Evolutionary conservation across 2,113 vertebrate species (phyloP).

Genomic region (Pluvialis apricaria): DNA sequence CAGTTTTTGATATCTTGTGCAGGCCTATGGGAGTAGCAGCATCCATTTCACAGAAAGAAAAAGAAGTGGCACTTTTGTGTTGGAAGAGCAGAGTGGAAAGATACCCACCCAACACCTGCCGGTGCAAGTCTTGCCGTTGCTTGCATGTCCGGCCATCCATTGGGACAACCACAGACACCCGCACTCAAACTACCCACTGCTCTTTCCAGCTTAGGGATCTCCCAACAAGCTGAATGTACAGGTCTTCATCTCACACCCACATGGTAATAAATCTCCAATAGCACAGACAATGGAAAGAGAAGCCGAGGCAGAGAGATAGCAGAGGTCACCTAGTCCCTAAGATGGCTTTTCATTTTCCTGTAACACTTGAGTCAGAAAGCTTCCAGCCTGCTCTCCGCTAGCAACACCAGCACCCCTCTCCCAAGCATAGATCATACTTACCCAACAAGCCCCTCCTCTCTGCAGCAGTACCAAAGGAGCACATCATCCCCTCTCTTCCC

Average conservation of each 20-base stretch:
- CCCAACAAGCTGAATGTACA: neutral
- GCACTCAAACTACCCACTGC: neutral
- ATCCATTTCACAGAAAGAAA: neutral
- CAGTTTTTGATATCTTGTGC: neutral
- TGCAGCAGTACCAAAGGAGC: fast-evolving
- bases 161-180: neutral
- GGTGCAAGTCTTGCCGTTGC: neutral
- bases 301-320: neutral
- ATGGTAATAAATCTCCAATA: neutral
- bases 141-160: neutral
- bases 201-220: neutral
- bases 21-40: neutral
- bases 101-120: neutral
- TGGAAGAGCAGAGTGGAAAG: neutral
- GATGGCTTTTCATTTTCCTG: neutral
- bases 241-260: neutral
- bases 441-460: neutral
- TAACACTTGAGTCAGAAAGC: neutral
- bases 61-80: neutral
- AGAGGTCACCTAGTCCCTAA: neutral
- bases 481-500: fast-evolving
- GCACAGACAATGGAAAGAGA: neutral
- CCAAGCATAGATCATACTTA: fast-evolving
- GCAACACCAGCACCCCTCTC: neutral
- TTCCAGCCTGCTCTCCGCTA: neutral